Base-by-base conservation (phyloP, 2,888 invertebrate species). In the Andrena hattorfiana region DNA sequence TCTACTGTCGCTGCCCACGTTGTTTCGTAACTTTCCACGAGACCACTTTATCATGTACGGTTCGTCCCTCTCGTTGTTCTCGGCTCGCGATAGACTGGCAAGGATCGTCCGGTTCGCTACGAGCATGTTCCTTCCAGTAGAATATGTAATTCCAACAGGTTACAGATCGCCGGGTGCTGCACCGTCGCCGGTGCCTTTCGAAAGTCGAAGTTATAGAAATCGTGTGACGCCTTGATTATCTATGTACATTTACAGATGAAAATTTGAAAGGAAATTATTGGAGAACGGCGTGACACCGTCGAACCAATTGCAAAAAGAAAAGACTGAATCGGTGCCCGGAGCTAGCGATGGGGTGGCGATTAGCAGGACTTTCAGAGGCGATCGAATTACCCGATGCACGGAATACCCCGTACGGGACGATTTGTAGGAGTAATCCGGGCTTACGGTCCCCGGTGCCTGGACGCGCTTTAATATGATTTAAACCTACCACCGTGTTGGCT, bases 391-490 rank as follows among this genome's bases (percentile, higher is more conserved):
- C 49, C 66, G 59, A 60, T 30, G 70, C 59, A 56, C 54, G 75
- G 73, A 85, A 84, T 81, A 77, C 80, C 68, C 74, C 70, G 75
- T 71, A 64, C 76, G 83, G 77, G 76, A 75, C 62, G 77, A 74
- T 72, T 74, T 69, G 78, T 75, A 75, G 80, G 82, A 75, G 72
- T 89, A 88, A 89, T 89, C 88, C 87, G 71, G 78, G 85, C 85
- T 89, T 89, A 89, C 75, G 69, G 75, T 79, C 79, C 83, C 82
- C 73, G 81, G 78, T 80, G 73, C 82, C 85, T 87, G 86, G 87
- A 88, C 86, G 85, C 86, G 89, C 87, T 90, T 91, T 91, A 91
- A 91, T 91, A 85, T 90, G 90, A 91, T 90, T 91, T 91, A 91
- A 91, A 88, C 89, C 87, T 87, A 89, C 86, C 89, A 86, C 82